phyloP scores from a whole-genome alignment of 2,888 invertebrate species.

The Dilophus febrilis region DNA sequence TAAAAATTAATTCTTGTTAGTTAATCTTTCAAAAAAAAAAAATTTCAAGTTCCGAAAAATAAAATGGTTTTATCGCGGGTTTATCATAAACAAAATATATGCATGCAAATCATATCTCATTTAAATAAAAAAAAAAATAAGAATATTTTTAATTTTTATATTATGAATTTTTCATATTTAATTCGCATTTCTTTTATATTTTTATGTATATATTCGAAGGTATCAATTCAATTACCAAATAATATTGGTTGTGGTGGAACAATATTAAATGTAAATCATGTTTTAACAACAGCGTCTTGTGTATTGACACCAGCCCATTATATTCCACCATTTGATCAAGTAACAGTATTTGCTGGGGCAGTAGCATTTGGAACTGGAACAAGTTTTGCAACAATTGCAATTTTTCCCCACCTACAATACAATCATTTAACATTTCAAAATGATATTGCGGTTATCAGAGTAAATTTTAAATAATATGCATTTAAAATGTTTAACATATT shows the following conservation, averaged over 20 bases:
- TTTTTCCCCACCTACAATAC: conserved; percentile 8
- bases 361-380: neutral
- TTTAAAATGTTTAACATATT: neutral
- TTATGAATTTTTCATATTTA: too few relatives aligned
- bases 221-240: conserved; percentile 1
- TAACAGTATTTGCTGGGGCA: conserved; percentile 1
- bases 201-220: too few relatives aligned
- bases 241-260: conserved; percentile 8
- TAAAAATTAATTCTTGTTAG: too few relatives aligned
- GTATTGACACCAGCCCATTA: conserved; percentile 3
- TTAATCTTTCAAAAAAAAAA: neutral
- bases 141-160: too few relatives aligned
- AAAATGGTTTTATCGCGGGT: neutral
- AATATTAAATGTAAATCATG: conserved; percentile 8
- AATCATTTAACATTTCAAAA: conserved; percentile 8
- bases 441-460: conserved; percentile 10
- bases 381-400: neutral
- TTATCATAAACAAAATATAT: too few relatives aligned
- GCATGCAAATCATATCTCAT: too few relatives aligned
- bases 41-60: neutral
- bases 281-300: conserved; percentile 8
- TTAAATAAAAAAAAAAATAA: too few relatives aligned
- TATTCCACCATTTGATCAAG: neutral
- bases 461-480: conserved; percentile 1
- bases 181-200: too few relatives aligned